phyloP scores from a whole-genome alignment of 2,888 invertebrate species.

The Sphaeridia pumilis region DNA sequence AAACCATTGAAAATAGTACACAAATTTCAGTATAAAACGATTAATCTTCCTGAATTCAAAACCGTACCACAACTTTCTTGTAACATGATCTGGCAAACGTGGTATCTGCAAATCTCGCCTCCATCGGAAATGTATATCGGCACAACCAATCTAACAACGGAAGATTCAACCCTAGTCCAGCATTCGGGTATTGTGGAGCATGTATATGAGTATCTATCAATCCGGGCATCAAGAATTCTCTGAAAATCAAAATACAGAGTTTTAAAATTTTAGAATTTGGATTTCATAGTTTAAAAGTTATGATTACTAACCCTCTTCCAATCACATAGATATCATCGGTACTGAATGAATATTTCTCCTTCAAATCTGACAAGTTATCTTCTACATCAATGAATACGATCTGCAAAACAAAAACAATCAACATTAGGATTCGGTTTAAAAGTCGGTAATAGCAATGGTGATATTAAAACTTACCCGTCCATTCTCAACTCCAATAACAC shows the following conservation, averaged over 20 bases:
- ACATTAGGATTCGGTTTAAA: background rate
- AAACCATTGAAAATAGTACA: background rate
- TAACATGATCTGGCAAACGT: slow-evolving; percentile 62
- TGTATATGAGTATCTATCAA: slow-evolving; percentile 83
- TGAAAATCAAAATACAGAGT: slow-evolving; percentile 31
- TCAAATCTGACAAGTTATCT: slow-evolving; percentile 37
- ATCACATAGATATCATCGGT: slow-evolving; percentile 26
- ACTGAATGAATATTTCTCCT: slow-evolving; percentile 36
- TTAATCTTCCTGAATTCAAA: background rate
- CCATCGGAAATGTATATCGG: slow-evolving; percentile 72
- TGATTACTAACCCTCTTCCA: slow-evolving; percentile 20
- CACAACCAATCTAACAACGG: slow-evolving; percentile 72
- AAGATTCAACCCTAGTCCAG: slow-evolving; percentile 68
- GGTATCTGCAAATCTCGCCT: slow-evolving; percentile 56
- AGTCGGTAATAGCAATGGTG: background rate
- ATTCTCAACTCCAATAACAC: slow-evolving; percentile 48
- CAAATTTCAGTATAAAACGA: background rate
- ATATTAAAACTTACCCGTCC: slow-evolving; percentile 45
- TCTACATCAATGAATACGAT: slow-evolving; percentile 42
- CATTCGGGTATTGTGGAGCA: slow-evolving; percentile 76
- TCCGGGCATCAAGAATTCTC: slow-evolving; percentile 67
- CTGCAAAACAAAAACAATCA: slow-evolving; percentile 37
- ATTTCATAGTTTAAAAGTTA: background rate
- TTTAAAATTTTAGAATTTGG: background rate
- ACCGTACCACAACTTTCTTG: slow-evolving; percentile 61